Percentiles rank a stretch among this genome's conserved stretches.
Evolutionary conservation across 2,797 vertebrate species (phyloP).

Genomic region (Sorex maritimensis): DNA sequence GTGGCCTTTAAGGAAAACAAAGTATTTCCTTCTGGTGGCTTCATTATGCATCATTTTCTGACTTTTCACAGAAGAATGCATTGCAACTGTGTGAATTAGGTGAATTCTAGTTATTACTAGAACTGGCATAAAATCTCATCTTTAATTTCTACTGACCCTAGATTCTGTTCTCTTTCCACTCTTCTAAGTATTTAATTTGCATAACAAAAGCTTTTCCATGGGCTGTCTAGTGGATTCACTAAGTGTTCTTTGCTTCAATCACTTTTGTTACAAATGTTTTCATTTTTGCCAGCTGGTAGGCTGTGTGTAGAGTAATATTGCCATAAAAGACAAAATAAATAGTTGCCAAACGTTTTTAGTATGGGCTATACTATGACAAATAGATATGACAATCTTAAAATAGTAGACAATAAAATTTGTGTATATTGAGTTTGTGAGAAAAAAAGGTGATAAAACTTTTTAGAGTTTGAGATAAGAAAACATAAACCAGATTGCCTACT

Average conservation of each 20-base stretch:
- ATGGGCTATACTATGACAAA: background rate
- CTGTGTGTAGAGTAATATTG: background rate
- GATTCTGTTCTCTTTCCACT: background rate
- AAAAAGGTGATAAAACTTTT: background rate
- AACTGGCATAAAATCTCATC: background rate
- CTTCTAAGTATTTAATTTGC: constrained; percentile 15
- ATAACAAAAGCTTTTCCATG: background rate
- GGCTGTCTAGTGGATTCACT: background rate
- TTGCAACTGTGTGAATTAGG: background rate
- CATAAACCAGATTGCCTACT: background rate
- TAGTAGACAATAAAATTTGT: background rate
- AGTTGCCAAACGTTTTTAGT: background rate
- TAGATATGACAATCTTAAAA: background rate
- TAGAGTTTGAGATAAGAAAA: background rate
- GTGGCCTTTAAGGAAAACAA: background rate
- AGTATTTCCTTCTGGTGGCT: background rate
- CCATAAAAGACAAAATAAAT: background rate
- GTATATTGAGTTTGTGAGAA: background rate
- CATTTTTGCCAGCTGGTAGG: background rate
- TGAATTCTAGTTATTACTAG: background rate
- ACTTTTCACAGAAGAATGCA: background rate
- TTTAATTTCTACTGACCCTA: constrained; percentile 18
- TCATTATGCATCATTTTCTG: background rate
- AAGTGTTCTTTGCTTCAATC: background rate
- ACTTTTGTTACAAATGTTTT: background rate